Base-by-base conservation (phyloP, 1,140 invertebrate species). In the Lepidurus apus region DNA sequence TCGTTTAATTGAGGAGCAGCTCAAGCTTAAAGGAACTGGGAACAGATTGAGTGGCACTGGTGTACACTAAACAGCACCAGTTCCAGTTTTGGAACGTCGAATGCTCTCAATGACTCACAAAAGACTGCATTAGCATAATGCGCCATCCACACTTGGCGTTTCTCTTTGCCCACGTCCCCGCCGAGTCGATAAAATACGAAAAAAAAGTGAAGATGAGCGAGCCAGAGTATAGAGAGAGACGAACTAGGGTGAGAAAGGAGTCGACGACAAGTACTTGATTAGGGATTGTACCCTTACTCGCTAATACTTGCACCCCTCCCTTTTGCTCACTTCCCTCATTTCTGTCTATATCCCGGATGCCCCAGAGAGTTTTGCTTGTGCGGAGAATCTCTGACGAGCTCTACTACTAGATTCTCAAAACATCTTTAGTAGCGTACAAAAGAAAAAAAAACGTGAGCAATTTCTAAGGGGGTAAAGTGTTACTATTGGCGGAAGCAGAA, bases 71-170 rank as follows among this genome's bases (percentile, higher is more conserved):
- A 65, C 53, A 65, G 53, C 53, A 65, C 53, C 53, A 65, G 53
- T 65, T 65, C 53, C 53, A 65, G 53, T 65, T 65, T 65, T 13
- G 53, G 21, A 65, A 65, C 53, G 53, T 65, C 53, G 53, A 65
- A 65, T 65, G 53, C 53, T 65, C 53, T 65, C 53, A 65, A 21
- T 65, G 53, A 65, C 53, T 65, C 53, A 65, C 53, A 65, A 65
- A 65, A 65, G 53, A 65, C 53, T 65, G n/a, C 53, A 65, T 65
- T 65, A 65, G 53, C 53, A 65, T 65, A 65, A 65, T 65, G 53
- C 53, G 53, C 53, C 53, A 65, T 65, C 53, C 53, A 65, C 53
- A 65, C 53, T 65, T 65, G 53, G 53, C n/a, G 10, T 7, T 65
- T 65, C 45, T 10, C 45, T 65, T 21, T 9, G 53, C 21, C 53